phyloP scores from a whole-genome alignment of 2,888 invertebrate species.

The Xylocampa areola region DNA sequence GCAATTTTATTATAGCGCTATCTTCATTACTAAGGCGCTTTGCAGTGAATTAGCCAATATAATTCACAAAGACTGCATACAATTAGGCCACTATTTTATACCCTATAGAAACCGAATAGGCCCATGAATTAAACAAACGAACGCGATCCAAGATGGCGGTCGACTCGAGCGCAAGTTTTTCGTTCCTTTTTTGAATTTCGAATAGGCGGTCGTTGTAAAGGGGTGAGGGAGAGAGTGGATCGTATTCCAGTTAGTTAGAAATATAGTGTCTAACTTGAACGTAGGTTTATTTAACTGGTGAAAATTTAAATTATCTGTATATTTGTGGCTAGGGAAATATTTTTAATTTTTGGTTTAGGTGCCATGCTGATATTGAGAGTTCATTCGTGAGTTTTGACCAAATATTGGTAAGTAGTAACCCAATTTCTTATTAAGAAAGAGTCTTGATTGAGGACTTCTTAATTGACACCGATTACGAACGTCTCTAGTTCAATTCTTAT shows the following conservation, averaged over 20 bases:
- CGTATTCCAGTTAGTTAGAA: constrained; percentile 58
- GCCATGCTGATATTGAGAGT: background rate
- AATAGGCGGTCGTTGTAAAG: constrained; percentile 66
- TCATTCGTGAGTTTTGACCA: too few relatives aligned
- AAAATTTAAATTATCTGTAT: constrained; percentile 10
- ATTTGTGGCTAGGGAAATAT: background rate
- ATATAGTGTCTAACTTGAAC: constrained; percentile 51
- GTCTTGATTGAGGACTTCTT: too few relatives aligned
- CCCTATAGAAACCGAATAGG: constrained; percentile 44
- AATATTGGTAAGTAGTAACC: too few relatives aligned
- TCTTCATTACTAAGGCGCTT: constrained; percentile 31
- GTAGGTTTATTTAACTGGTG: constrained; percentile 23
- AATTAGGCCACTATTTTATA: constrained; percentile 50
- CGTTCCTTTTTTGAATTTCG: constrained; percentile 81
- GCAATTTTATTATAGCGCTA: constrained; percentile 41
- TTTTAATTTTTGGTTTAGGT: constrained; percentile 7
- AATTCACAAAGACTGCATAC: constrained; percentile 39
- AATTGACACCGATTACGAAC: too few relatives aligned
- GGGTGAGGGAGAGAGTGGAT: constrained; percentile 55
- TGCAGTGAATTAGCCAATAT: constrained; percentile 52
- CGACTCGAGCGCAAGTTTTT: constrained; percentile 73
- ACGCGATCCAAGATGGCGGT: constrained; percentile 76
- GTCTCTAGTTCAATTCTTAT: too few relatives aligned
- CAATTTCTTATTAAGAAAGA: too few relatives aligned
- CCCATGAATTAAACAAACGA: constrained; percentile 62